Percentiles rank a stretch among this genome's conserved stretches.
These are phyloP conservation scores for Trachelipus rathkii DNA, from an alignment of 1,140 invertebrate species.

Conservation along the genomic window DNA sequence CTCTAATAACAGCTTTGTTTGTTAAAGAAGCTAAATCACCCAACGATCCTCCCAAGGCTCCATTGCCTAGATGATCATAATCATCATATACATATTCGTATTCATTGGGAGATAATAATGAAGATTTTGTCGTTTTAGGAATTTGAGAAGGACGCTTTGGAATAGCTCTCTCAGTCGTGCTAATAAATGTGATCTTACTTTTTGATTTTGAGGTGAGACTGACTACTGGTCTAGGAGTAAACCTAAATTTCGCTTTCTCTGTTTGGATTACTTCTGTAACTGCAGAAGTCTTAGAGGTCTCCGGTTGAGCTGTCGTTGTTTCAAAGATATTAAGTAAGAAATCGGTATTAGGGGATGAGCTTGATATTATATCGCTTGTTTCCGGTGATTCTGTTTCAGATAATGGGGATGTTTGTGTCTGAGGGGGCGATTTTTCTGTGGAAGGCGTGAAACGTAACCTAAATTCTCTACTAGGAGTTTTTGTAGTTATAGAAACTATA, in stretches of 20 bases:
- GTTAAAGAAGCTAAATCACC: slow-evolving; percentile 46
- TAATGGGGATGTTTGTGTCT: no score
- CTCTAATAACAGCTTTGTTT: slow-evolving; percentile 45
- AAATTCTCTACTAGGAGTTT: not conserved
- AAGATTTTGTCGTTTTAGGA: not conserved
- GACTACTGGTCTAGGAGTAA: not conserved
- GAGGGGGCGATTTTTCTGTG: no score
- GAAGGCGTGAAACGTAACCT: not conserved
- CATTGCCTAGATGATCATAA: slow-evolving; percentile 33
- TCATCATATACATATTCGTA: slow-evolving; percentile 42
- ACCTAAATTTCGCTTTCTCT: not conserved
- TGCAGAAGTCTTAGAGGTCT: not conserved
- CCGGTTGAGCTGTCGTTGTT: not conserved
- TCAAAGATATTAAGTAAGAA: not conserved
- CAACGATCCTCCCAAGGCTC: slow-evolving; percentile 42
- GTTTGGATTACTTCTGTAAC: not conserved
- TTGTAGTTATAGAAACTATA: not conserved
- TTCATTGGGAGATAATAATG: slow-evolving; percentile 29
- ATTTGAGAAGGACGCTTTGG: not conserved
- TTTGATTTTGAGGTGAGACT: not conserved
- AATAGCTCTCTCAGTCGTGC: no score
- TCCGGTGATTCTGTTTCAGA: no score
- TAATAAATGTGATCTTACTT: not conserved
- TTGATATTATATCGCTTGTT: not conserved
- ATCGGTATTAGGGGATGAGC: not conserved